Conservation (phyloP, 2,113 vertebrate genomes). For the Pterocles burchelli region DNA sequence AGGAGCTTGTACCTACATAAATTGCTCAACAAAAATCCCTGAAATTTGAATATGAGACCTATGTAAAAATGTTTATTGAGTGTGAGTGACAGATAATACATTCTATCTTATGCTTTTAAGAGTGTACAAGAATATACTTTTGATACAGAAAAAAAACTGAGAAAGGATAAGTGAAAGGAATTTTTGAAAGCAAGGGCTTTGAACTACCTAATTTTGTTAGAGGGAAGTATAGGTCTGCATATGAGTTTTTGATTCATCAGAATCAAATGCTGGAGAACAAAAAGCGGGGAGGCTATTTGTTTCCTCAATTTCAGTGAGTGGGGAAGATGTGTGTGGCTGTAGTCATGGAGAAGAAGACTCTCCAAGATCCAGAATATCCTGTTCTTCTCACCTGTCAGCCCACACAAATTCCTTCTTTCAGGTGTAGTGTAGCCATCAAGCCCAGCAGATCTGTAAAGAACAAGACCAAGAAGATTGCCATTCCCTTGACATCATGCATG, state of each 20-base stretch:
- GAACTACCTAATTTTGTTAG: background rate
- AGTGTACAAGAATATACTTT: background rate
- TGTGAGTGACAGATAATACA: constrained; percentile 20
- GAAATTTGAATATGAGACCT: constrained; percentile 69
- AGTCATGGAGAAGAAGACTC: background rate
- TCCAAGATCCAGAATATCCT: background rate
- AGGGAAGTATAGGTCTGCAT: background rate
- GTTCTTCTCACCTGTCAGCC: background rate
- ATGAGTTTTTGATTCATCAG: background rate
- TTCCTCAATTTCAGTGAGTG: background rate
- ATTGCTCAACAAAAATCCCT: constrained; percentile 69
- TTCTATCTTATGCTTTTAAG: constrained; percentile 10
- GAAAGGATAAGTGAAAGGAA: background rate
- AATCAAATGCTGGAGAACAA: background rate
- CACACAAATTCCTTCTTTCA: background rate
- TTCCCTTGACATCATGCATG: background rate
- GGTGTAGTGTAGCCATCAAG: background rate
- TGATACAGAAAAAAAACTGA: background rate
- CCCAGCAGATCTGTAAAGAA: background rate
- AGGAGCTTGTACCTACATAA: constrained; percentile 79
- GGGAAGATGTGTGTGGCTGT: background rate
- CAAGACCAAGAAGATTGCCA: background rate
- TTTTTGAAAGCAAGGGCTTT: background rate
- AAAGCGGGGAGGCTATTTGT: background rate
- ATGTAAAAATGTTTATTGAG: constrained; percentile 48